These are phyloP conservation scores for Ceratina japonica DNA, from an alignment of 1,140 invertebrate species.

Conservation along the genomic window DNA sequence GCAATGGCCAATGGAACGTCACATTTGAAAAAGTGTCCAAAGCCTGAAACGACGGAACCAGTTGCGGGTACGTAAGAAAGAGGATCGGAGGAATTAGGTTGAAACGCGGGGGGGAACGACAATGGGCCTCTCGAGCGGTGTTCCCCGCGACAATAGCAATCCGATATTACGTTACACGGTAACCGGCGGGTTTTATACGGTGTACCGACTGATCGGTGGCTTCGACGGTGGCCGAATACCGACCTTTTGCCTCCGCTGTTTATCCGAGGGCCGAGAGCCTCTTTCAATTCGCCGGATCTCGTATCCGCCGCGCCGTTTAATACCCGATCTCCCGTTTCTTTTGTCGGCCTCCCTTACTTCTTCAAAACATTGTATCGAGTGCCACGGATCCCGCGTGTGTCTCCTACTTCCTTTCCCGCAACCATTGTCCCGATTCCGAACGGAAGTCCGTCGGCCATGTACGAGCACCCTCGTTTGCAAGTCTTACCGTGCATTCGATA, in stretches of 20 bases:
- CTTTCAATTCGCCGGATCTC: slow-evolving; percentile 26
- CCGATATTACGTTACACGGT: slow-evolving; percentile 40
- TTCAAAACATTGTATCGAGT: slow-evolving; percentile 43
- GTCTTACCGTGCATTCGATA: neutral
- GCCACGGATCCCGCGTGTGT: slow-evolving; percentile 13
- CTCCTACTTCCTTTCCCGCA: neutral
- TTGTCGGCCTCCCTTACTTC: slow-evolving; percentile 34
- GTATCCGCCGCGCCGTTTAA: slow-evolving; percentile 37
- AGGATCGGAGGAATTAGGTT: slow-evolving; percentile 24
- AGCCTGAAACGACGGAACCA: too few species aligned
- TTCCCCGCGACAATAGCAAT: slow-evolving; percentile 35
- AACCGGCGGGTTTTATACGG: too few species aligned
- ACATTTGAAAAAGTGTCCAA: too few species aligned
- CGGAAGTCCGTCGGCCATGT: neutral
- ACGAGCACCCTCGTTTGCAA: neutral
- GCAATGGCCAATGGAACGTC: too few species aligned
- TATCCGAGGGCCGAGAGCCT: slow-evolving; percentile 6
- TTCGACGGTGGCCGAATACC: slow-evolving; percentile 46
- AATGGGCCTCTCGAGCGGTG: slow-evolving; percentile 1
- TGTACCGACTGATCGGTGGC: slow-evolving; percentile 30
- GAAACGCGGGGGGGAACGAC: neutral
- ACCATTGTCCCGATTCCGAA: neutral
- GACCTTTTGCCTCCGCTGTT: slow-evolving; percentile 46
- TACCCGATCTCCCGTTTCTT: neutral
- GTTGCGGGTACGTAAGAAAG: neutral